Percentiles rank a stretch among this genome's conserved stretches.
phyloP scores from a whole-genome alignment of 2,797 vertebrate genomes.

The Lophotriccus pileatus region DNA sequence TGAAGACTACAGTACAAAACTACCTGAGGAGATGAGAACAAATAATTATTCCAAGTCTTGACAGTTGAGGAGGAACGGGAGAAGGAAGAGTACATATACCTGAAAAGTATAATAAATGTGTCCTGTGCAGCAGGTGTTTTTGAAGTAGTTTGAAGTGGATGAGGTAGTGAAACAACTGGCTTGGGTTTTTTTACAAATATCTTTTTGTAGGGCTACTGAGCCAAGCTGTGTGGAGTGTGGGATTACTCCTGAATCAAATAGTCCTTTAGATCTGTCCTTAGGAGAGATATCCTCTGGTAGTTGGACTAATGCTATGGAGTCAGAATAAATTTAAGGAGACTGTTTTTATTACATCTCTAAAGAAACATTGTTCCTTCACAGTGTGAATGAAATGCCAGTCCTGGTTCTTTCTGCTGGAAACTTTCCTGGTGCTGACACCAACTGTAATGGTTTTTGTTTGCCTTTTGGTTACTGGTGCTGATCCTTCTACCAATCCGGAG shows the following conservation, averaged over 20 bases:
- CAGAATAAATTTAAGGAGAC: neutral
- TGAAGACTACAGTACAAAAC: neutral
- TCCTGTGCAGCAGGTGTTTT: neutral
- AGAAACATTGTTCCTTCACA: neutral
- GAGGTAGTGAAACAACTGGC: neutral
- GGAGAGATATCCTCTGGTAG: neutral
- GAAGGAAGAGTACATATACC: neutral
- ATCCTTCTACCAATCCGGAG: neutral
- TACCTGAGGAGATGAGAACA: neutral
- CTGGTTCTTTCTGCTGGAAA: neutral
- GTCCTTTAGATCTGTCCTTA: neutral
- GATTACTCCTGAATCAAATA: neutral
- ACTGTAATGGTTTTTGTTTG: neutral
- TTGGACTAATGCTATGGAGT: neutral
- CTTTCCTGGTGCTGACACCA: neutral
- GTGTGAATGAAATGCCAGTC: neutral
- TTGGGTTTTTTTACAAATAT: neutral
- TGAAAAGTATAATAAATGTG: neutral
- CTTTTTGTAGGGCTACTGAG: neutral
- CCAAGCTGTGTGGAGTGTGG: neutral
- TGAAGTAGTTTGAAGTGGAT: neutral
- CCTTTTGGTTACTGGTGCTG: rapidly evolving
- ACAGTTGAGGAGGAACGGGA: neutral
- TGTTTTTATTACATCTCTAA: neutral
- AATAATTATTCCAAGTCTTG: neutral